Percentiles rank a stretch among this genome's conserved stretches.
Evolutionary conservation across 2,797 vertebrate species (phyloP).

Genomic region (Coregonus sp.): DNA sequence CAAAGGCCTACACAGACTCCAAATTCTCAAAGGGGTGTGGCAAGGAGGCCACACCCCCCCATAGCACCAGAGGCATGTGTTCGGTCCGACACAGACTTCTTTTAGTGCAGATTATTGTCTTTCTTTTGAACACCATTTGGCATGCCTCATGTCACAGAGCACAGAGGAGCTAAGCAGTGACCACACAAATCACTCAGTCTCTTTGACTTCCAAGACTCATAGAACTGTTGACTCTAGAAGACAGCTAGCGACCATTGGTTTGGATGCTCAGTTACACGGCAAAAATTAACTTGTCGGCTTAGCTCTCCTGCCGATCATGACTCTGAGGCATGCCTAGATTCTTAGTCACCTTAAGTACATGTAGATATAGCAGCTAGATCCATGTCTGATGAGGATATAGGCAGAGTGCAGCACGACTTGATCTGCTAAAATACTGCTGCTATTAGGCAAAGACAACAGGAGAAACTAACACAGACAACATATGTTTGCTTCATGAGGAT

Average conservation of each 20-base stretch:
- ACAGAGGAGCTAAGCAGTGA: constrained; percentile 44
- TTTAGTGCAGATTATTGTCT: constrained; percentile 76
- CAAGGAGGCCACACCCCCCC: constrained; percentile 32
- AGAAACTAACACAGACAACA: constrained; percentile 27
- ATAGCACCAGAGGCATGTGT: constrained; percentile 79
- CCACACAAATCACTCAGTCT: constrained; percentile 10
- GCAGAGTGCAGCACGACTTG: constrained; percentile 51
- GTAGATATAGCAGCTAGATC: constrained; percentile 73
- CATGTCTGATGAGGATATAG: constrained; percentile 49
- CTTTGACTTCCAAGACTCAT: constrained; percentile 1
- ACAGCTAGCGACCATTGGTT: background rate
- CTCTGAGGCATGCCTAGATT: constrained; percentile 45
- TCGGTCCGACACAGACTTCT: constrained; percentile 68
- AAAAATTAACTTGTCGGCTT: constrained; percentile 11
- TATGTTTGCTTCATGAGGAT: background rate
- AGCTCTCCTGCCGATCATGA: constrained; percentile 38
- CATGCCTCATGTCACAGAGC: constrained; percentile 52
- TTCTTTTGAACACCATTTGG: constrained; percentile 43
- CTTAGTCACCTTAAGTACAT: constrained; percentile 36
- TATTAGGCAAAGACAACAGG: constrained; percentile 48
- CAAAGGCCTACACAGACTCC: constrained; percentile 35
- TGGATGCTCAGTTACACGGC: constrained; percentile 7
- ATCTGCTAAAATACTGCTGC: constrained; percentile 43
- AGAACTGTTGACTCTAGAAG: background rate
- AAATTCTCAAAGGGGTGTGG: constrained; percentile 41